phyloP scores from a whole-genome alignment of 2,113 vertebrate species.

The Anoplopoma fimbria region DNA sequence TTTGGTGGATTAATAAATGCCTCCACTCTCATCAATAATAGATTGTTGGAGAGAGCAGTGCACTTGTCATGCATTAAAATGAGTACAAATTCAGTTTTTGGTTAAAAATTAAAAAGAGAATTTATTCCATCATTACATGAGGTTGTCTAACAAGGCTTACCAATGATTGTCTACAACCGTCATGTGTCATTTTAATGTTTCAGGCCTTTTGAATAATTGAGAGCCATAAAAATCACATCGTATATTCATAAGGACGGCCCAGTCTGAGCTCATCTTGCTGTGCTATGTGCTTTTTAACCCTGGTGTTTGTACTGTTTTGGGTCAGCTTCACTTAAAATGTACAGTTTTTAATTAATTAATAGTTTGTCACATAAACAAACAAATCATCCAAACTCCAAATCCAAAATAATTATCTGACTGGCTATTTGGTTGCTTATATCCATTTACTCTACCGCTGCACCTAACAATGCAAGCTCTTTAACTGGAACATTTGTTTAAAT shows the following conservation, averaged over 20 bases:
- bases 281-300: neutral
- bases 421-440: neutral
- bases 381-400: neutral
- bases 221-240: constrained; percentile 52
- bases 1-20: constrained; percentile 34
- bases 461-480: neutral
- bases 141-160: constrained; percentile 56
- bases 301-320: neutral
- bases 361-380: neutral
- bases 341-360: constrained; percentile 12
- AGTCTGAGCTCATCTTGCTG: constrained; percentile 34
- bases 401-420: neutral
- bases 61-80: constrained; percentile 56
- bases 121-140: constrained; percentile 63
- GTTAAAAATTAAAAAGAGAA: constrained; percentile 60
- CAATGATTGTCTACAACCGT: constrained; percentile 58
- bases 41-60: constrained; percentile 24
- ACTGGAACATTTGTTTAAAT: neutral
- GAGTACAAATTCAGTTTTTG: constrained; percentile 47
- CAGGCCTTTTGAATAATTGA: constrained; percentile 71
- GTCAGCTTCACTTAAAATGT: constrained; percentile 6
- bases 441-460: too few relatives aligned
- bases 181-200: constrained; percentile 70
- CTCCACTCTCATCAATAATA: constrained; percentile 52
- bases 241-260: constrained; percentile 56